Evolutionary conservation across 1,140 invertebrate genomes (phyloP), one percentile per base, ranked within the genome.

Genomic region (Chionoecetes opilio): DNA sequence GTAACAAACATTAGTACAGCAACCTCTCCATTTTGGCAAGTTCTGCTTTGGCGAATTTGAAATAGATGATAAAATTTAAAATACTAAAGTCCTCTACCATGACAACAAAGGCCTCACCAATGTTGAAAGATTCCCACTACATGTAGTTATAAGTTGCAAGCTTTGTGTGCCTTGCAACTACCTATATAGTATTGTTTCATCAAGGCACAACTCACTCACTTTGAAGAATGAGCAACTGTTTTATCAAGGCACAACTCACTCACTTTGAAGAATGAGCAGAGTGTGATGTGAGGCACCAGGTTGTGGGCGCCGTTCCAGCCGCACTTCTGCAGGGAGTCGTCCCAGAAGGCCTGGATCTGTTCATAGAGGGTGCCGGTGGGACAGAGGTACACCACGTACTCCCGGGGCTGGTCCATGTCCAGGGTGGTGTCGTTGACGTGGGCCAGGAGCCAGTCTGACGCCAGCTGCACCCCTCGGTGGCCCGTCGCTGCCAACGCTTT

Each of bases 401-500:
- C 98, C 96, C 99, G 97, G 3, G 98, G 98, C 11, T 97, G 97
- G 88, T 98, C 97, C 38, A 98, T 97, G 97, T 99, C 98, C 37
- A 99, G 97, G 9, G 97, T 97, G 2, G 98, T 97, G 97, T 99
- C 99, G 97, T 98, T 98, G 0, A 99, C 98, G 97, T 99, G 99
- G 17, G 98, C 98, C 90, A 99, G 97, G 0, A 99, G 97, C 99
- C 99, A 99, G 96, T 99, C 98, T 1, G 98, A 98, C 6, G 99
- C 99, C 93, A 99, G 97, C 97, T 99, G 98, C 88, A 99, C 98
- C 92, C 98, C 98, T 92, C 96, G 96, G 97, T 99, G 98, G 34
- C 98, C 99, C 17, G 99, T 99, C n/a, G 98, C 98, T 31, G 98
- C 98, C 94, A 99, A 97, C 31, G 99, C 98, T 97, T 99, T 99